phyloP scores from a whole-genome alignment of 2,888 invertebrate species.

The Scaptomyza tumidula region DNA sequence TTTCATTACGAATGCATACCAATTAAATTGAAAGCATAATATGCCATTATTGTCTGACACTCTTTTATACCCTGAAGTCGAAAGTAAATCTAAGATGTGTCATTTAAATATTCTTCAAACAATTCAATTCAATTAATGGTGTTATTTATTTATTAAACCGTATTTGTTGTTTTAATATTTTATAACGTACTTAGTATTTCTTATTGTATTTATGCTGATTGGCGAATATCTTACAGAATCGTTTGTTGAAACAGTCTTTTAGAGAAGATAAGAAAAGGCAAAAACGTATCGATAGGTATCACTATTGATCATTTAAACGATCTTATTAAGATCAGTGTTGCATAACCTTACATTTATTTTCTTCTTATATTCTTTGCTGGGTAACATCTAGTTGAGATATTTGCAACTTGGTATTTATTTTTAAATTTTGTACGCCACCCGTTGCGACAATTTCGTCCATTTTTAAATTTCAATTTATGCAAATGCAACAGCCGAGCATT shows the following conservation, averaged over 20 bases:
- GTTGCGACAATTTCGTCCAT: conserved; percentile 33
- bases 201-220: background rate
- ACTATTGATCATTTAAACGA: background rate
- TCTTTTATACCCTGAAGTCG: conserved; percentile 33
- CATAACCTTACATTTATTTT: background rate
- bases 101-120: too few species aligned
- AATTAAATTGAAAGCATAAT: conserved; percentile 62
- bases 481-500: conserved; percentile 61
- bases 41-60: conserved; percentile 31
- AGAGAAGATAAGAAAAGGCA: background rate
- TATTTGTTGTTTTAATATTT: too few species aligned
- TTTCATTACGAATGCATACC: conserved; percentile 57
- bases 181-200: background rate
- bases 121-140: too few species aligned
- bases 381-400: background rate
- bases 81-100: too few species aligned
- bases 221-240: background rate
- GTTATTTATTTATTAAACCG: too few species aligned
- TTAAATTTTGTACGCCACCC: conserved; percentile 8
- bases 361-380: background rate
- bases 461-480: conserved; percentile 69
- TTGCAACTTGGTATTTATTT: background rate
- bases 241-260: background rate
- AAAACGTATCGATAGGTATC: background rate
- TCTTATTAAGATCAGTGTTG: background rate